These are phyloP conservation scores for Taurulus bubalis DNA, from an alignment of 2,113 vertebrate species.

Conservation along the genomic window DNA sequence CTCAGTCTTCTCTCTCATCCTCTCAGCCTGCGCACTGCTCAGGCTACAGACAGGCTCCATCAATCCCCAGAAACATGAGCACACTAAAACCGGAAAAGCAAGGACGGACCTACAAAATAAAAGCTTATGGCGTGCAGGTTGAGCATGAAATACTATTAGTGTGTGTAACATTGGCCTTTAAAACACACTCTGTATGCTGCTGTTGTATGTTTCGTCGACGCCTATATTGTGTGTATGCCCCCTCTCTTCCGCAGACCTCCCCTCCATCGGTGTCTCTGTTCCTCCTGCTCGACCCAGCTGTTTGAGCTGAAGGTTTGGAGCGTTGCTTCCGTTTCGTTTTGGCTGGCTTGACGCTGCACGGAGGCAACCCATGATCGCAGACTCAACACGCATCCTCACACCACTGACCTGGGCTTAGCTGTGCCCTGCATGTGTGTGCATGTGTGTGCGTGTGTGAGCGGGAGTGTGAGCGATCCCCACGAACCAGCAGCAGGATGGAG, in stretches of 20 bases:
- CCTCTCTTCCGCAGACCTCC: rapidly evolving
- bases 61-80: background rate
- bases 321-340: slow-evolving; percentile 27
- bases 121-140: background rate
- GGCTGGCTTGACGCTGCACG: slow-evolving; percentile 56
- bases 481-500: slow-evolving; percentile 80
- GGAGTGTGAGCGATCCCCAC: slow-evolving; percentile 80
- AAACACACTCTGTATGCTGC: rapidly evolving
- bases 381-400: slow-evolving; percentile 79
- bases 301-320: slow-evolving; percentile 43
- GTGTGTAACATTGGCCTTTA: rapidly evolving
- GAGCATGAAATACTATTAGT: background rate
- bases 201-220: background rate
- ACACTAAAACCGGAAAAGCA: slow-evolving; percentile 31
- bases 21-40: slow-evolving; percentile 66
- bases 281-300: background rate
- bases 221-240: too few species aligned
- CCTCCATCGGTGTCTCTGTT: background rate
- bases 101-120: slow-evolving; percentile 41
- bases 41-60: slow-evolving; percentile 66
- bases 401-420: slow-evolving; percentile 76
- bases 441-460: slow-evolving; percentile 74
- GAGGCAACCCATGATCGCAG: slow-evolving; percentile 80
- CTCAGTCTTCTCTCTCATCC: slow-evolving; percentile 65
- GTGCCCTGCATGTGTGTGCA: slow-evolving; percentile 78